Base-by-base conservation (phyloP, 2,113 vertebrate species). In the Nanorana parkeri region DNA sequence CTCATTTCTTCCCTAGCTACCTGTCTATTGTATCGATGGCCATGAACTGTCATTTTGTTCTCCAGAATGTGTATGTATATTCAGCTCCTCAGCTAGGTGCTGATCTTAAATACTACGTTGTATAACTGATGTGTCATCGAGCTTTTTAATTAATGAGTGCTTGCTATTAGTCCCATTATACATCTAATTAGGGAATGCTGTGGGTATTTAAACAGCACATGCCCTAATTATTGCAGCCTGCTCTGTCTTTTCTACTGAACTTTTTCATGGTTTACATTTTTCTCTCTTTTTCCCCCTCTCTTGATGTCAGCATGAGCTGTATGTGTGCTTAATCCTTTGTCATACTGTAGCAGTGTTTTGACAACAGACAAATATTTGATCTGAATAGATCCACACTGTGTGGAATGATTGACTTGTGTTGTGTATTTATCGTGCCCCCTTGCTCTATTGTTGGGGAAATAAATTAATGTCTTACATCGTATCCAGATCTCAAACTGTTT, bases 321-420 rank as follows among this genome's bases (percentile, higher is more conserved):
- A 32, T 64, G 15, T 68, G 65, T 16, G 60, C 29, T 52, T 21
- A 74, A 20, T 65, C 68, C 68, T 81, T 81, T 81, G 80, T 81
- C 69, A 66, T 67, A 55, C 65, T 58, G 61, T 81, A 64, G 72
- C 64, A 76, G 28, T 76, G 72, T 83, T 83, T 56, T 83, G 80
- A 83, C 80, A 81, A 81, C 78, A 80, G 28, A 76, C n/a, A n/a
- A 68, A 24, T 60, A 83, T 83, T 75, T 67, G 71, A 76, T 68
- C 10, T 58, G 51, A 68, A 83, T 83, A 72, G 54, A 68, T 24
- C 74, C 71, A 66, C 20, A 56, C 23, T n/a, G 36, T 16, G 80
- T 41, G 73, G 71, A 83, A 83, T 83, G 72, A 76, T 51, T 76
- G 80, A 68, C 63, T 82, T 75, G 72, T 21, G 16, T 54, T 76